A percentile compares a stretch with the other conserved stretches of the same genome.
phyloP scores from a whole-genome alignment of 2,113 vertebrate genomes.

The Chunga burmeisteri region DNA sequence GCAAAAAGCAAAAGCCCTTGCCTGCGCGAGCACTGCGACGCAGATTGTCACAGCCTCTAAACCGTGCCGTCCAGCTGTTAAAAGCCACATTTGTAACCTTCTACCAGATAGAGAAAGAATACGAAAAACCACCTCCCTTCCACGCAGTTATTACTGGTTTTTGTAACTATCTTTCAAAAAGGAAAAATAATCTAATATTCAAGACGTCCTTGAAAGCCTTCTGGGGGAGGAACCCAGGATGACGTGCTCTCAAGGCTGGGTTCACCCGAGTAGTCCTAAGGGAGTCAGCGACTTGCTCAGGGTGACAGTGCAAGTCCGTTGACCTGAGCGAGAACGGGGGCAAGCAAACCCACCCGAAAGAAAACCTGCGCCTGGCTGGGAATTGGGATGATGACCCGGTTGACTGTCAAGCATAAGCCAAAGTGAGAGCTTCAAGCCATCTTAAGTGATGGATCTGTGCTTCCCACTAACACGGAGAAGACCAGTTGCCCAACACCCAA shows the following conservation, averaged over 20 bases:
- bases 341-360: neutral
- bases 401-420: neutral
- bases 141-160: neutral
- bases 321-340: neutral
- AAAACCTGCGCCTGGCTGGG: accelerated
- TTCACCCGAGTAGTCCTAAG: neutral
- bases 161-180: neutral
- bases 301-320: accelerated
- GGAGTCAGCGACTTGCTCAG: neutral
- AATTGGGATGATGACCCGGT: neutral
- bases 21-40: neutral
- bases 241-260: neutral
- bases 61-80: accelerated
- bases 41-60: neutral
- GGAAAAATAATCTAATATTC: neutral
- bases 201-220: neutral
- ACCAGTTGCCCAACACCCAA: neutral
- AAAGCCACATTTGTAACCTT: neutral
- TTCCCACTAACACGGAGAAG: neutral
- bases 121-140: neutral
- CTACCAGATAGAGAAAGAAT: neutral
- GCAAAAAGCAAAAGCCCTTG: neutral
- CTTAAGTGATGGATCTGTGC: neutral
- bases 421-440: neutral
- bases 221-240: neutral